A percentile compares a stretch with the other conserved stretches of the same genome.
Evolutionary conservation across 2,888 invertebrate genomes (phyloP).

Genomic region (Melanostoma mellinum): DNA sequence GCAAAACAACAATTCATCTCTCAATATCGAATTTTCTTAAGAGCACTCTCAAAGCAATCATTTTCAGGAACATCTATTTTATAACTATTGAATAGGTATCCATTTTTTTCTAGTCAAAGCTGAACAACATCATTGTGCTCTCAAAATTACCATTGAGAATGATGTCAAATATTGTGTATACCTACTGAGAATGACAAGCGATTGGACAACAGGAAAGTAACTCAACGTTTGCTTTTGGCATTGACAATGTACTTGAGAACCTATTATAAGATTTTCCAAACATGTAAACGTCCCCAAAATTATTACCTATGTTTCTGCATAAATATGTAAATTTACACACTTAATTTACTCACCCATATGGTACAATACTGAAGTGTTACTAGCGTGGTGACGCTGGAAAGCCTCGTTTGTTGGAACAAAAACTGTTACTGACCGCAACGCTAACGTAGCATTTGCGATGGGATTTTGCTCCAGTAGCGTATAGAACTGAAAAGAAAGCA

Average conservation of each 20-base stretch:
- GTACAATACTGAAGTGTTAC: slow-evolving; percentile 86
- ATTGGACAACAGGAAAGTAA: neutral
- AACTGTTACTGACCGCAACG: slow-evolving; percentile 90
- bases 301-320: neutral
- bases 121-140: slow-evolving; percentile 6
- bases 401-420: slow-evolving; percentile 95
- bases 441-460: slow-evolving; percentile 88
- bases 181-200: slow-evolving; percentile 11
- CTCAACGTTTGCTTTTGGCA: slow-evolving; percentile 43
- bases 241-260: slow-evolving; percentile 34
- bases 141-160: neutral
- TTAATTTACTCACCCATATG: slow-evolving; percentile 89
- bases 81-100: too few relatives aligned
- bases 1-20: too few relatives aligned
- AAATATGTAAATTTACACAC: neutral
- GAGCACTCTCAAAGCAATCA: too few relatives aligned
- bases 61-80: too few relatives aligned
- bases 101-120: too few relatives aligned
- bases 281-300: neutral
- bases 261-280: slow-evolving; percentile 13
- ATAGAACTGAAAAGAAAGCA: slow-evolving; percentile 88
- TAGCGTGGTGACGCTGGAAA: slow-evolving; percentile 87
- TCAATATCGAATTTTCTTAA: too few relatives aligned
- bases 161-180: neutral
- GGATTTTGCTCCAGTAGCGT: slow-evolving; percentile 88